phyloP scores from a whole-genome alignment of 2,113 vertebrate species.

The Vulpes lagopus region DNA sequence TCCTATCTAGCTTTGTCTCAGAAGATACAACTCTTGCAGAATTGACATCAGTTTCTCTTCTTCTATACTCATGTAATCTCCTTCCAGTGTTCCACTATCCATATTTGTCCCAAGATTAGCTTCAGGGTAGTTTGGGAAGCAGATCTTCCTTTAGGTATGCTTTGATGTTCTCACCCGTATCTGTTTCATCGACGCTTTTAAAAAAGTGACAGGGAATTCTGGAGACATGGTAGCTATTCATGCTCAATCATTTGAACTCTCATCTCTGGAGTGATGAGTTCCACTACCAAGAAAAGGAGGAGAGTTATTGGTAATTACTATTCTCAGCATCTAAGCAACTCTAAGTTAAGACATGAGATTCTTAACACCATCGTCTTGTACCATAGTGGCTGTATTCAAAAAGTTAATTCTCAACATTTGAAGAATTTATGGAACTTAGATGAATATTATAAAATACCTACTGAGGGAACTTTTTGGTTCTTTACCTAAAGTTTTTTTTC shows the following conservation, averaged over 20 bases:
- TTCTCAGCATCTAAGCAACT: conserved; percentile 93
- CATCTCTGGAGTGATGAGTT: conserved; percentile 94
- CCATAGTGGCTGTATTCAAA: conserved; percentile 93
- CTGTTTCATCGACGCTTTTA: conserved; percentile 95
- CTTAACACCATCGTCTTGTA: conserved; percentile 90
- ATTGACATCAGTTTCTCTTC: conserved; percentile 96
- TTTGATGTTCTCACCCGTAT: conserved; percentile 92
- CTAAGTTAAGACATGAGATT: conserved; percentile 92
- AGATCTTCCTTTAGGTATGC: conserved; percentile 92
- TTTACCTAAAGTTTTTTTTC: not conserved
- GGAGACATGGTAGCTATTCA: conserved; percentile 95
- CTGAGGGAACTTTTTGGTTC: not conserved
- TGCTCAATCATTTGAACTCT: conserved; percentile 93
- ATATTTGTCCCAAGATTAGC: conserved; percentile 94
- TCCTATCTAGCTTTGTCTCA: conserved; percentile 95
- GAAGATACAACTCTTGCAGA: conserved; percentile 93
- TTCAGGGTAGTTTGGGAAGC: conserved; percentile 95
- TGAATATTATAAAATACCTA: not conserved
- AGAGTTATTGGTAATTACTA: conserved; percentile 95
- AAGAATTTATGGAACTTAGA: not conserved
- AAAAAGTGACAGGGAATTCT: conserved; percentile 95
- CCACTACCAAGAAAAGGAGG: conserved; percentile 95
- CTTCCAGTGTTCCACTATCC: conserved; percentile 94
- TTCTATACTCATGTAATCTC: conserved; percentile 94
- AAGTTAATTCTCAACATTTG: conserved; percentile 90